Evolutionary conservation across 1,140 invertebrate species (phyloP), one percentile per base, ranked within the genome.

Genomic region (Atopsyche davidsoni): DNA sequence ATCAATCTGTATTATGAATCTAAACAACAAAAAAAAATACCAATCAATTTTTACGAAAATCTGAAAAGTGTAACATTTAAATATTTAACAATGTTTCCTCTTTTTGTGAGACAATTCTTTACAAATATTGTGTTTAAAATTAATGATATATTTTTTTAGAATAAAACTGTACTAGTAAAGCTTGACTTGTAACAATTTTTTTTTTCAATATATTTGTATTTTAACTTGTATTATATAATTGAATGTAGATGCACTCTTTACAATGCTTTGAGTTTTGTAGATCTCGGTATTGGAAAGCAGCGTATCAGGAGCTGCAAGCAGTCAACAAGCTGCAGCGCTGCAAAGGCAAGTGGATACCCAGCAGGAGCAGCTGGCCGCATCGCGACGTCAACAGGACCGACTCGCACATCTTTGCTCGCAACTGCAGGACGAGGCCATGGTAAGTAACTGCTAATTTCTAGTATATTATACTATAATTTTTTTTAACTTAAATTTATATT

Each of bases 351-450:
- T 13, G 4, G 55, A 57, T 31, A 6, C 38, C 2, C 31, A 51
- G 28, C 55, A 57, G 45, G 83, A 86, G 62, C 64, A 88, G 11
- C 62, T 90, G 35, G 83, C 88, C 55, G 79, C 80, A 22, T 76
- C 79, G 3, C 68, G 82, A 28, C 75, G 79, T 46, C 85, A 85
- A 60, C 87, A 85, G 58, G 83, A 85, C 53, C 69, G 75, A 0
- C 60, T 85, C 2, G 83, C 50, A 13, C 55, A 53, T 32, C 42
- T 43, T 10, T 53, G 47, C 35, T 46, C 55, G 13, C 51, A 57
- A 46, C 19, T 53, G 19, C 51, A 57, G 35, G 55, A 53, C 3
- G 54, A 56, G 24, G 50, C 50, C 23, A 9, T 19, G 28, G 54
- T 56, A 44, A 31, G 17, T 24, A 38, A n/a, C n/a, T n/a, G n/a